Conservation (phyloP, 2,888 invertebrate genomes). For the Pinctada fucata region DNA sequence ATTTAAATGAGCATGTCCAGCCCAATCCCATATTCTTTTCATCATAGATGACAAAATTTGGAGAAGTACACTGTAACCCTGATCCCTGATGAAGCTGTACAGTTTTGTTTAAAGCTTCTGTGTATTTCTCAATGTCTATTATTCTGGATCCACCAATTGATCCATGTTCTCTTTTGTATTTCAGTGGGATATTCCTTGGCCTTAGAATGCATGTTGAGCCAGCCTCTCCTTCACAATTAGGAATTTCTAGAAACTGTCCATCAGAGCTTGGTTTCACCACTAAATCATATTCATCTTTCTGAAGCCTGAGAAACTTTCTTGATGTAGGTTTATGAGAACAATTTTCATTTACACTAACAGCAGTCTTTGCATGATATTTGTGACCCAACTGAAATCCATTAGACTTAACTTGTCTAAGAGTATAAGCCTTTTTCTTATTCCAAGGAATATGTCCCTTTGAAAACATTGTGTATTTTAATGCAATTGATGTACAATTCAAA, state of each 20-base stretch:
- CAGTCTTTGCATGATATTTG: background rate
- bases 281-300: background rate
- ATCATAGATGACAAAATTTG: background rate
- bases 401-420: background rate
- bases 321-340: too few species aligned
- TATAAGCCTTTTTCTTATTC: background rate
- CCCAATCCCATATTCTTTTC: background rate
- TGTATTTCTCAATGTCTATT: background rate
- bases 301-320: background rate
- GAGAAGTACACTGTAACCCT: background rate
- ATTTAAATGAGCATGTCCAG: background rate
- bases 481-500: background rate
- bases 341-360: background rate
- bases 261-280: background rate
- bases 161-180: background rate
- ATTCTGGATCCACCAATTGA: background rate
- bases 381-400: background rate
- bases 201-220: background rate
- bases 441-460: background rate
- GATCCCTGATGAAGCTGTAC: background rate
- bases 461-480: background rate
- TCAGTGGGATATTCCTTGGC: background rate
- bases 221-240: background rate
- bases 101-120: background rate
- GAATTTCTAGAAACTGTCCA: background rate